phyloP scores from a whole-genome alignment of 2,113 vertebrate species.

The Plectropomus leopardus region DNA sequence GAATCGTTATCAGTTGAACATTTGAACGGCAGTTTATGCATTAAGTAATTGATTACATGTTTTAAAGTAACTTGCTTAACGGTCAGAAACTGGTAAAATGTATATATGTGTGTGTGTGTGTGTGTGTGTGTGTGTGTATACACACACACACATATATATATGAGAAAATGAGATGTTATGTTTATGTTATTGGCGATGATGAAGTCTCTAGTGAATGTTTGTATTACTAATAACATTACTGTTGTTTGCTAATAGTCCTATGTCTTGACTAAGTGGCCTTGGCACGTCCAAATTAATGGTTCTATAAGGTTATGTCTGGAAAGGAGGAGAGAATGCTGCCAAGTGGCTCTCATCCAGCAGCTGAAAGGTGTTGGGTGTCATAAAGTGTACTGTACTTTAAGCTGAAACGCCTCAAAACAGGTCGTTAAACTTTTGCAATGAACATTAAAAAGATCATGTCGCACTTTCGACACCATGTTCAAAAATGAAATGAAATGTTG shows the following conservation, averaged over 20 bases:
- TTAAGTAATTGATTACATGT: no score
- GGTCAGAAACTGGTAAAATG: no score
- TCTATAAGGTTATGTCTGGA: constrained; percentile 61
- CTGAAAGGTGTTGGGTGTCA: constrained; percentile 40
- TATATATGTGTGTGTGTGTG: no score
- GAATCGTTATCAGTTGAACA: no score
- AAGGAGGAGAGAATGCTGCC: constrained; percentile 51
- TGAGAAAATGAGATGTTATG: no score
- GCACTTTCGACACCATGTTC: constrained; percentile 50
- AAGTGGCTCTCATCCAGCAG: constrained; percentile 74
- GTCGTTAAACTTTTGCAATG: constrained; percentile 53
- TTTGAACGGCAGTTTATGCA: no score
- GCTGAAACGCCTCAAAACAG: constrained; percentile 66
- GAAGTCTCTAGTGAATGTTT: background rate
- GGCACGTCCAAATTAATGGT: constrained; percentile 58
- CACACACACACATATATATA: no score
- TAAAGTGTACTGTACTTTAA: constrained; percentile 52
- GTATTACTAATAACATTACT: constrained; percentile 21
- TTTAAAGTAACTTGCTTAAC: no score
- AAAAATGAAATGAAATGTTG: constrained; percentile 47
- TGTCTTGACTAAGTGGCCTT: constrained; percentile 68
- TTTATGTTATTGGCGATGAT: constrained; percentile 20
- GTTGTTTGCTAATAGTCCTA: constrained; percentile 45
- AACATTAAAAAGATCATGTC: constrained; percentile 59
- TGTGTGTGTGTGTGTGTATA: no score